Evolutionary conservation across 2,888 invertebrate genomes (phyloP).

Genomic region (Drosophila recens): DNA sequence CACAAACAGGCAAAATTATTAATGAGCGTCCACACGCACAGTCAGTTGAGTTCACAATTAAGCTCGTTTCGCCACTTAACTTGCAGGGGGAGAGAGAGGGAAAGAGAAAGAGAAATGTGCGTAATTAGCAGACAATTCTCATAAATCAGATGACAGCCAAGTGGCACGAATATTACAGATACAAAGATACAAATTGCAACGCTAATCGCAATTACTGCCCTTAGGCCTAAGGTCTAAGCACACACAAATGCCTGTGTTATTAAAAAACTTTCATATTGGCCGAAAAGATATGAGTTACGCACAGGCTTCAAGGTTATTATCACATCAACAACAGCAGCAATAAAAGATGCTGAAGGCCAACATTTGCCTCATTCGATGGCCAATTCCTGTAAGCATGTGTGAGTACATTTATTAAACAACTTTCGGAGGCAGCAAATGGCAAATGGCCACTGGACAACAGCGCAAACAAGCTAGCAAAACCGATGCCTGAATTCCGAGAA

Average conservation of each 20-base stretch:
- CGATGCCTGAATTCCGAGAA: conserved; percentile 29
- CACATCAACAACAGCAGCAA: conserved; percentile 33
- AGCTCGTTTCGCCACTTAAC: conserved; percentile 71
- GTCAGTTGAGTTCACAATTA: conserved; percentile 68
- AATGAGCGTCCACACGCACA: conserved; percentile 51
- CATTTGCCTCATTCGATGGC: conserved; percentile 45
- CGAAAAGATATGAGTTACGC: conserved; percentile 23
- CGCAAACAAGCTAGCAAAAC: conserved; percentile 5
- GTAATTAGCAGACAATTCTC: conserved; percentile 69
- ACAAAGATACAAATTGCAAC: conserved; percentile 52
- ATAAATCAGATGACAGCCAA: conserved; percentile 62
- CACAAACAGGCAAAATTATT: conserved; percentile 61
- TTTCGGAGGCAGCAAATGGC: conserved; percentile 51
- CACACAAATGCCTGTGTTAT: conserved; percentile 42
- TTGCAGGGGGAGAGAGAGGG: conserved; percentile 22
- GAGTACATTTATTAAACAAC: conserved; percentile 80
- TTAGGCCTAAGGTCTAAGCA: neutral
- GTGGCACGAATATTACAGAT: conserved; percentile 34
- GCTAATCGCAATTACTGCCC: conserved; percentile 57
- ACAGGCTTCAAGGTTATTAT: conserved; percentile 45
- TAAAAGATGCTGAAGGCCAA: conserved; percentile 20
- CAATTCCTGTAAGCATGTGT: conserved; percentile 62
- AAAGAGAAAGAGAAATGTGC: conserved; percentile 23
- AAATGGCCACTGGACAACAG: neutral
- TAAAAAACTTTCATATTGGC: conserved; percentile 69